Percentiles rank a stretch among this genome's conserved stretches.
Evolutionary conservation across 2,113 vertebrate genomes (phyloP).

Genomic region (Lepisosteus oculatus): DNA sequence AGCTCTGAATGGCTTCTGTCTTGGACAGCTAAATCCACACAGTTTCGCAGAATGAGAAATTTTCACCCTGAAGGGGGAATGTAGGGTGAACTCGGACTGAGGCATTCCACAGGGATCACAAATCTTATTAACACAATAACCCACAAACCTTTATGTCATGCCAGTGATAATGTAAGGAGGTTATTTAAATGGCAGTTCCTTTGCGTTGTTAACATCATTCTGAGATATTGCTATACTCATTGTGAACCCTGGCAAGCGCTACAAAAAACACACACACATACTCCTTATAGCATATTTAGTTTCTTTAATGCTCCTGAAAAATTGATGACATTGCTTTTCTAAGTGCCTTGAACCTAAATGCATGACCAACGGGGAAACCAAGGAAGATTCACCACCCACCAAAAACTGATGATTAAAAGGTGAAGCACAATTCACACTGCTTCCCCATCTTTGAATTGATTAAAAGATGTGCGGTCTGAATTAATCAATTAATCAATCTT

Average conservation of each 20-base stretch:
- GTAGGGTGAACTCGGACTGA: background rate
- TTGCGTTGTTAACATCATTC: background rate
- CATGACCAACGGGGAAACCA: background rate
- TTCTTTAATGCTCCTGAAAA: background rate
- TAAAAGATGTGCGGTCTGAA: too few species aligned
- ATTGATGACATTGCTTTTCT: background rate
- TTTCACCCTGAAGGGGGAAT: background rate
- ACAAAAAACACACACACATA: background rate
- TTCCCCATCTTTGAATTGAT: too few species aligned
- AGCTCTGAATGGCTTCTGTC: background rate
- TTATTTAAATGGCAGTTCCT: background rate
- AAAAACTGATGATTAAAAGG: too few species aligned
- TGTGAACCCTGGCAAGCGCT: background rate
- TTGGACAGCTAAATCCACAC: background rate
- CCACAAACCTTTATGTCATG: background rate
- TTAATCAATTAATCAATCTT: too few species aligned
- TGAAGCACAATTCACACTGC: too few species aligned
- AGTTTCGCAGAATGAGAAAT: background rate
- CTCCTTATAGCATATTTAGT: background rate
- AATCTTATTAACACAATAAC: background rate
- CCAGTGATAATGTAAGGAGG: background rate
- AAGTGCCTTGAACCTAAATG: background rate
- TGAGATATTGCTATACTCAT: background rate
- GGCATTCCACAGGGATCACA: background rate
- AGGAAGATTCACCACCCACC: too few species aligned